A percentile compares a stretch with the other conserved stretches of the same genome.
phyloP scores from a whole-genome alignment of 23 tunicate genomes.

The Aplidium turbinatum region DNA sequence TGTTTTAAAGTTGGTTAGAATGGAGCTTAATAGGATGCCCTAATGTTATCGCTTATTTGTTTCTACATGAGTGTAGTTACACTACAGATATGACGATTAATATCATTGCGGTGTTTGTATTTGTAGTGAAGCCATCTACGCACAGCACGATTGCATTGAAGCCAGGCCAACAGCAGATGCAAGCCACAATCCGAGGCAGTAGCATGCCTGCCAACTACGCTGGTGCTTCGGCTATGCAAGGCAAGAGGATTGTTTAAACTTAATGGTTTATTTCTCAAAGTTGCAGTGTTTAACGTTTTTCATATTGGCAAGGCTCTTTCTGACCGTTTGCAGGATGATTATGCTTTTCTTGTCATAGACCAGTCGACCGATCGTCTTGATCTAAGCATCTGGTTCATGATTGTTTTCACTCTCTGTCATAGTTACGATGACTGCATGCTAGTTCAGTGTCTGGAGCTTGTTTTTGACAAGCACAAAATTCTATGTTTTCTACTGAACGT shows the following conservation, averaged over 20 bases:
- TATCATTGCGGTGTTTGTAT: no score
- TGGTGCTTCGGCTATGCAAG: conserved; percentile 38
- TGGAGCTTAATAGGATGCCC: no score
- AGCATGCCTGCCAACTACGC: conserved; percentile 35
- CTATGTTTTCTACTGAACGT: no score
- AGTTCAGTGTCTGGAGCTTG: neutral
- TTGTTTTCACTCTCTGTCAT: conserved; percentile 40
- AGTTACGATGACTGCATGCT: conserved; percentile 58
- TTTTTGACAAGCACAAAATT: neutral
- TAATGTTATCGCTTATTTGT: neutral
- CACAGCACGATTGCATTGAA: conserved; percentile 56
- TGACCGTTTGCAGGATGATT: no score
- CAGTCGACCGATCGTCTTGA: no score
- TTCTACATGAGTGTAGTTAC: neutral
- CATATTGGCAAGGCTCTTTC: neutral
- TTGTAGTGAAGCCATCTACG: conserved; percentile 49
- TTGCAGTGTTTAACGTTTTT: neutral
- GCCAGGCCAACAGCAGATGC: conserved; percentile 11
- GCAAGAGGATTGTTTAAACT: neutral
- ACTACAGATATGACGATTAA: neutral
- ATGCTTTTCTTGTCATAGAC: no score
- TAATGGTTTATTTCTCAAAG: neutral
- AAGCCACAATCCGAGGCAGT: conserved; percentile 26
- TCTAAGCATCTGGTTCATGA: neutral
- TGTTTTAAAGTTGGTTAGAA: no score